Base-by-base conservation (phyloP, 2,797 vertebrate species). In the Silurus aristotelis region DNA sequence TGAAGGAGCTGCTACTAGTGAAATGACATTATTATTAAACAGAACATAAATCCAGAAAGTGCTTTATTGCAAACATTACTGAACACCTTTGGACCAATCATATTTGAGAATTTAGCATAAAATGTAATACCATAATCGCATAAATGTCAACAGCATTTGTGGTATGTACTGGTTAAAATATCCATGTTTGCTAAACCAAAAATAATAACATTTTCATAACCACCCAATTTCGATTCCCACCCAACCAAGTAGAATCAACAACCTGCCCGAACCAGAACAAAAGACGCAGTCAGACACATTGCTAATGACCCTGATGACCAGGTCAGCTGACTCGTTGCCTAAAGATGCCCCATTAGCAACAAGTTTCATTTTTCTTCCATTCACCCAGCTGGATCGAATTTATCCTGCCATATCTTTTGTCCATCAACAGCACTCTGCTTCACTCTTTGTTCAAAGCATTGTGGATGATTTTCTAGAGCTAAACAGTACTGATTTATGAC, bases 341-440 rank as follows among this genome's bases (percentile, higher is more conserved):
- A 80, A 82, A 68, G 61, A 58, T 60, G 77, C 64, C 48, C 52
- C 83, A 67, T 87, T 77, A 83, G 86, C 46, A 83, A 80, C 67
- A 73, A 58, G 48, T 27, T 67, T 64, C 61, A 52, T 82, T 67
- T 15, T 14, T 20, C 46, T 77, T 63, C 58, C 77, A 85, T 48
- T 80, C 80, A 55, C 25, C 48, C 79, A 85, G 52, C 87, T 77
- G 81, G 70, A 84, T 22, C 52, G 68, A 83, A 86, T 86, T 85
- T 68, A 83, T 83, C 76, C 10, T 27, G 75, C 78, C 68, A 55
- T 56, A 87, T 58, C 67, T 63, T 81, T 20, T 46, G 60, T 43
- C 38, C 67, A 52, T 61, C 52, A 43, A 48, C 63, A 72, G 15
- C 66, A 52, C 48, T 71, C 58, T n/a, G 56, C 43, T 68, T 72